phyloP scores from a whole-genome alignment of 2,888 invertebrate genomes.

The Callyntrura sp. region DNA sequence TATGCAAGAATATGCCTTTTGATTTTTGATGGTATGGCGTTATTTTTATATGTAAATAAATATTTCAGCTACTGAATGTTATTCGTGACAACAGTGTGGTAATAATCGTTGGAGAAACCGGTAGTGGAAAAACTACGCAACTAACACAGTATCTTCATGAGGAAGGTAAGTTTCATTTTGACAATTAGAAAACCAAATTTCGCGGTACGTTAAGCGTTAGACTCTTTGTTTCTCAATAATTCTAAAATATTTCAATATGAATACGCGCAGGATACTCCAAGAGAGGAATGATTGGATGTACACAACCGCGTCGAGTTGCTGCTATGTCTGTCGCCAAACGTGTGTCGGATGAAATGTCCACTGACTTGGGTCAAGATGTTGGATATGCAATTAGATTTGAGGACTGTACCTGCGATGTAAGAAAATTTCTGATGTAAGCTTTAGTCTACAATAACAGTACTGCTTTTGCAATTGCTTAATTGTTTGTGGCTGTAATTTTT shows the following conservation, averaged over 20 bases:
- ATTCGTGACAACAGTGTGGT: constrained; percentile 97
- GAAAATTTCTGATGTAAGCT: neutral
- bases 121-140: constrained; percentile 99
- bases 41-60: neutral
- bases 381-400: constrained; percentile 99
- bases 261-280: constrained; percentile 89
- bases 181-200: neutral
- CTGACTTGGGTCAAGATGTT: constrained; percentile 95
- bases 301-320: constrained; percentile 98
- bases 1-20: too few relatives aligned
- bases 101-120: constrained; percentile 97
- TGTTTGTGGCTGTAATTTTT: constrained; percentile 36
- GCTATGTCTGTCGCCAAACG: constrained; percentile 99
- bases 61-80: constrained; percentile 90
- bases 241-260: neutral
- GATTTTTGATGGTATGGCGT: neutral
- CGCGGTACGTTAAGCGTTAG: too few relatives aligned
- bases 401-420: constrained; percentile 96
- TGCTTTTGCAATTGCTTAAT: neutral
- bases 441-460: neutral
- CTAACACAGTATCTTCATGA: constrained; percentile 98
- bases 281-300: constrained; percentile 98
- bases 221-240: neutral
- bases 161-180: constrained; percentile 89
- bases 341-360: constrained; percentile 99